A percentile compares a stretch with the other conserved stretches of the same genome.
phyloP scores from a whole-genome alignment of 2,888 invertebrate species.

The Cheilosia variabilis region DNA sequence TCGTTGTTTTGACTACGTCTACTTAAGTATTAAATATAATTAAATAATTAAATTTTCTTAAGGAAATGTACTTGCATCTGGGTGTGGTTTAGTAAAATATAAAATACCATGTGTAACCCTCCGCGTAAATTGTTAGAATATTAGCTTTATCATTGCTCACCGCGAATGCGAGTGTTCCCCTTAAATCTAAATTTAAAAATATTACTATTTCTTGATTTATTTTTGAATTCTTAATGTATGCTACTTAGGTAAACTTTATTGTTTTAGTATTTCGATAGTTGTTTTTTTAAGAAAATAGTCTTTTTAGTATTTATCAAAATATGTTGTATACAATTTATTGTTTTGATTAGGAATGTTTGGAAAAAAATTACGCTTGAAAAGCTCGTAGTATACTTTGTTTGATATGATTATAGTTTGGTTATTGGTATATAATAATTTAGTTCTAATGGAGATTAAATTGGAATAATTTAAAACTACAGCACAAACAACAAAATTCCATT shows the following conservation, averaged over 20 bases:
- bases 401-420: conserved; percentile 37
- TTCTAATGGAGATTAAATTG: conserved; percentile 14
- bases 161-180: conserved; percentile 29
- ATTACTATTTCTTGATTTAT: neutral
- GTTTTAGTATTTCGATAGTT: neutral
- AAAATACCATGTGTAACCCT: conserved; percentile 10
- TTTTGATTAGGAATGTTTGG: conserved; percentile 53
- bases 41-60: conserved; percentile 14
- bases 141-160: conserved; percentile 74
- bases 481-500: conserved; percentile 35
- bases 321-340: conserved; percentile 41
- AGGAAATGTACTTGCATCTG: conserved; percentile 5
- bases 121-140: conserved; percentile 75
- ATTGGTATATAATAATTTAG: neutral
- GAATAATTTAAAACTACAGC: conserved; percentile 20
- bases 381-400: conserved; percentile 38
- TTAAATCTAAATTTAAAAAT: neutral
- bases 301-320: conserved; percentile 3
- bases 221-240: neutral
- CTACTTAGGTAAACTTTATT: neutral
- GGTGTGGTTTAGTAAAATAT: conserved; percentile 11
- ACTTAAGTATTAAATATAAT: neutral
- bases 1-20: neutral
- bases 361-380: conserved; percentile 13
- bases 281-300: conserved; percentile 7